These are phyloP conservation scores for Diceros bicornis DNA, from an alignment of 2,797 vertebrate species.

Conservation along the genomic window DNA sequence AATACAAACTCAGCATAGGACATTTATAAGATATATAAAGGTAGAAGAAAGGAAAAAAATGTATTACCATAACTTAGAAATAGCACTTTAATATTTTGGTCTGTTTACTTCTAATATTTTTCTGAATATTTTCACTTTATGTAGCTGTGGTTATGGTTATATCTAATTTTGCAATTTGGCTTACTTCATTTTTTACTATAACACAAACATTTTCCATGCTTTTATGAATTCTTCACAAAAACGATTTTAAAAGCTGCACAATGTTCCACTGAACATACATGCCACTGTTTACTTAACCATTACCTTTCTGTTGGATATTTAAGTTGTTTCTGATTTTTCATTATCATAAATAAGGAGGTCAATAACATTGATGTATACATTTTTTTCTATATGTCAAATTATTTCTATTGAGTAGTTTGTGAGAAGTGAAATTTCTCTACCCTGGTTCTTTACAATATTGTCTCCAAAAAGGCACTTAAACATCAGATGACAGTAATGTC, in stretches of 20 bases:
- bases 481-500: background rate
- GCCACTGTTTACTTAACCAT: background rate
- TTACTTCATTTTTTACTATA: background rate
- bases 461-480: background rate
- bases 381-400: background rate
- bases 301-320: background rate
- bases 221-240: slow-evolving; percentile 6
- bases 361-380: background rate
- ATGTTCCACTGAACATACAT: background rate
- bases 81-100: background rate
- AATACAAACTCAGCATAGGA: background rate
- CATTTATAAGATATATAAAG: background rate
- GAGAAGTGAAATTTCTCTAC: background rate
- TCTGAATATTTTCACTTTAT: background rate
- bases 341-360: background rate
- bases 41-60: background rate
- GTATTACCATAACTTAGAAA: background rate
- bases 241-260: background rate
- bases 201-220: background rate
- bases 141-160: background rate
- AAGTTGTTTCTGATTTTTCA: slow-evolving; percentile 13
- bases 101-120: background rate
- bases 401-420: background rate
- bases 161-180: background rate
- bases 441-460: background rate